Evolutionary conservation across 35 echinoderm and acorn worm genomes (phyloP), one percentile per base, ranked within the genome.

Genomic region (Apostichopus parvimensis): DNA sequence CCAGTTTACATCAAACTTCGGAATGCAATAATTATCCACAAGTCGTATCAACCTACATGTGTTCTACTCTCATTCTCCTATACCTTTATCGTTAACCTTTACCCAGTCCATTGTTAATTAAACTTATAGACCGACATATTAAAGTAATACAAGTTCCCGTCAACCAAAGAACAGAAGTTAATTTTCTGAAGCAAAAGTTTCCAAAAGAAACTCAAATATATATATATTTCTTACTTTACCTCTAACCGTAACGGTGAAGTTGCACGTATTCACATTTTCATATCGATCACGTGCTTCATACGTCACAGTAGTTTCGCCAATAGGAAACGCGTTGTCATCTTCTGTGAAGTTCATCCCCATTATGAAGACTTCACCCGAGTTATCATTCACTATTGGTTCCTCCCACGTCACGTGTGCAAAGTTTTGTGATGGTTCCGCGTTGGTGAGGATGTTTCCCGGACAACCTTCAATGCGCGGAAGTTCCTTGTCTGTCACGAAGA

Each of bases 381-480:
- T 84, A 17, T 84, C 81, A 58, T 59, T 58, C 54, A 52, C 81
- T 59, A 23, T 58, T 18, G 81, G 81, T 54, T 84, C 56, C 17
- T 58, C 81, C 81, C 81, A 84, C 56, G 81, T 84, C 6, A 84
- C 81, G 55, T 58, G 81, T 59, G 81, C 14, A 52, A 84, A 84
- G 81, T 59, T 58, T 58, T 59, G 17, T 6, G 81, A 84, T 14
- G 23, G 57, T 58, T 84, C 24, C 5, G 81, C 53, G 9, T 54
- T 9, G 18, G 18, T 52, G 22, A 5, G 53, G 81, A 84, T 55
- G 81, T 58, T 52, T 10, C 18, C n/a, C 7, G 81, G 81, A 84
- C 81, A 84, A 22, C 57, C 57, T 59, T 84, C 81, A 54, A 84
- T 84, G 54, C 55, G 81, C 53, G 81, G 81, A 84, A 57, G 81